These are phyloP conservation scores for Leptatherina wallacei DNA, from an alignment of 2,797 vertebrate species.

Conservation along the genomic window DNA sequence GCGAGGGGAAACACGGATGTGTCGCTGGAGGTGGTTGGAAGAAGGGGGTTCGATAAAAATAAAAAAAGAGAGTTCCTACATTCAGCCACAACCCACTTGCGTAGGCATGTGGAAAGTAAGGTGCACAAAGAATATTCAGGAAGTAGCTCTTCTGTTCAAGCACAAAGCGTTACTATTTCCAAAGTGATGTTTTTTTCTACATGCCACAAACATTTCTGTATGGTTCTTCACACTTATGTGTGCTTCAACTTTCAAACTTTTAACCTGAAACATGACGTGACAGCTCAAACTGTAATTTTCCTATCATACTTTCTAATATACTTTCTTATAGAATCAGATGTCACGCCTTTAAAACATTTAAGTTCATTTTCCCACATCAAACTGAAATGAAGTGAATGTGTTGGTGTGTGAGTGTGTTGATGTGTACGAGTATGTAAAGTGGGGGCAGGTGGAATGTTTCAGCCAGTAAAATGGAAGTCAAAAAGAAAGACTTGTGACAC, in stretches of 20 bases:
- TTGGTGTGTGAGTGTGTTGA: neutral
- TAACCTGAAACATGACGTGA: neutral
- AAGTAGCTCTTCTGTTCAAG: conserved; percentile 46
- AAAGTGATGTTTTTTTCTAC: conserved; percentile 1
- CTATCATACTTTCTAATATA: neutral
- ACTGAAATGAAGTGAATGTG: conserved; percentile 2
- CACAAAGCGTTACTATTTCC: conserved; percentile 29
- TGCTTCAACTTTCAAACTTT: neutral
- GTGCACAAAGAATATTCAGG: conserved; percentile 63
- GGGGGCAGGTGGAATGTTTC: conserved; percentile 67
- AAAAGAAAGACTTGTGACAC: conserved; percentile 49
- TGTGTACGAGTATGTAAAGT: conserved; percentile 1
- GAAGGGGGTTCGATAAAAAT: conserved; percentile 24
- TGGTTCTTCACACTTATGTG: neutral
- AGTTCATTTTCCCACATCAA: neutral
- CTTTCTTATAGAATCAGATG: neutral
- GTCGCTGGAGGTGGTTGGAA: conserved; percentile 44
- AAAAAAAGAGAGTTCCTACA: conserved; percentile 67
- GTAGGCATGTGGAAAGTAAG: conserved; percentile 68
- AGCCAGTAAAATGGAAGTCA: conserved; percentile 46
- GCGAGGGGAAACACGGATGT: conserved; percentile 74
- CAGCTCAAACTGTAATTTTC: neutral
- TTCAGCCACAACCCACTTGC: conserved; percentile 60
- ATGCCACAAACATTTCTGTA: neutral
- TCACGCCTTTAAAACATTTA: too few species aligned